Conservation (phyloP, 2,797 vertebrate species). For the Synanceia verrucosa region DNA sequence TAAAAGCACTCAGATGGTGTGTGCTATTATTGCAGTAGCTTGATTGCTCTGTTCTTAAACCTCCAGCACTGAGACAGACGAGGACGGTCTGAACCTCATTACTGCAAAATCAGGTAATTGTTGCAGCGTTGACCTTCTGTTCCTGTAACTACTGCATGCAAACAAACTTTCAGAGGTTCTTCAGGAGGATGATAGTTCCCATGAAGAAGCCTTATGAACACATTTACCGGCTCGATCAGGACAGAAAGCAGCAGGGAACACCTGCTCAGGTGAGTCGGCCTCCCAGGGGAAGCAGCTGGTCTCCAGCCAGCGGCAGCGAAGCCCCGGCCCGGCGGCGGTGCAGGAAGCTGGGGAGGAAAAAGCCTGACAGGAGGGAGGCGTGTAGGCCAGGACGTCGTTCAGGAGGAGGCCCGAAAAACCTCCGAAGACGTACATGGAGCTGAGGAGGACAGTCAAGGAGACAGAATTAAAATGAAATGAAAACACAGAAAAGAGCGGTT, state of each 20-base stretch:
- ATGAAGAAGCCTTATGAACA: constrained; percentile 28
- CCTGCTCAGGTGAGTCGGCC: constrained; percentile 73
- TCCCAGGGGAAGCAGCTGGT: constrained; percentile 89
- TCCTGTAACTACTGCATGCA: constrained; percentile 57
- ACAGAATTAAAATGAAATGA: not conserved
- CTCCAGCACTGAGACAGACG: constrained; percentile 22
- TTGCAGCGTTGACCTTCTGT: constrained; percentile 60
- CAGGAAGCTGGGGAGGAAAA: constrained; percentile 86
- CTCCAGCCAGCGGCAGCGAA: constrained; percentile 90
- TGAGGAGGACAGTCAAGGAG: constrained; percentile 56
- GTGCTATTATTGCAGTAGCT: too few species aligned
- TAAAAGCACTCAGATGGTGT: too few species aligned
- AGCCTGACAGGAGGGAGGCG: constrained; percentile 90
- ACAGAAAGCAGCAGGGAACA: constrained; percentile 82
- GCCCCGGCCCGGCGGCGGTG: constrained; percentile 86
- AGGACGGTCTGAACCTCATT: constrained; percentile 52
- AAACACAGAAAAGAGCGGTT: too few species aligned
- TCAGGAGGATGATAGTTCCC: constrained; percentile 46
- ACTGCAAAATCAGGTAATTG: constrained; percentile 63
- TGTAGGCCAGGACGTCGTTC: constrained; percentile 92
- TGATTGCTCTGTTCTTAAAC: too few species aligned
- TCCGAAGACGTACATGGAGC: constrained; percentile 95
- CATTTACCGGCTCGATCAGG: constrained; percentile 60
- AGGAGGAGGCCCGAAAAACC: constrained; percentile 93
- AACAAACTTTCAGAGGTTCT: constrained; percentile 58